These are phyloP conservation scores for Gorsachius magnificus DNA, from an alignment of 2,797 vertebrate species.

Conservation along the genomic window DNA sequence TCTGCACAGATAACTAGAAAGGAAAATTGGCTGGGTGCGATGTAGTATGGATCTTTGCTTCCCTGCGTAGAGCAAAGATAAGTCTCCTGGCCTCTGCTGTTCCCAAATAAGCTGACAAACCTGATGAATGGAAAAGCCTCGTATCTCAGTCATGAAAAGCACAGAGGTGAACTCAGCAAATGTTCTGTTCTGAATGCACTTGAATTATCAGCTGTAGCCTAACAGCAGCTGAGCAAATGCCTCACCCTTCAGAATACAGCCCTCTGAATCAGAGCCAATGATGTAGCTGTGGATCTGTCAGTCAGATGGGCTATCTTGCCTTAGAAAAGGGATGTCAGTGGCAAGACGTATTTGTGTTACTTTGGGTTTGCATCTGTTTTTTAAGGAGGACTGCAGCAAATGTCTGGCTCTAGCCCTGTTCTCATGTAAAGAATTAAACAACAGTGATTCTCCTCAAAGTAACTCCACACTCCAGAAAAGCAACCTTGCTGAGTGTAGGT, in stretches of 20 bases:
- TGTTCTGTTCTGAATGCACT: neutral
- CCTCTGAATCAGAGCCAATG: neutral
- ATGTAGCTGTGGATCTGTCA: neutral
- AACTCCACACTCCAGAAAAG: neutral
- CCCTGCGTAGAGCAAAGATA: neutral
- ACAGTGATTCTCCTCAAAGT: neutral
- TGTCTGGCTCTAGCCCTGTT: neutral
- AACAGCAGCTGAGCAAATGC: neutral
- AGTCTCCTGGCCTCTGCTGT: neutral
- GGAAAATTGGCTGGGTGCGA: neutral
- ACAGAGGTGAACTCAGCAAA: neutral
- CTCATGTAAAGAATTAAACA: neutral
- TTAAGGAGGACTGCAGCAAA: neutral
- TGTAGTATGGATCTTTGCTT: neutral
- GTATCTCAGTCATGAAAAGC: neutral
- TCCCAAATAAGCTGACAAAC: slow-evolving; percentile 24
- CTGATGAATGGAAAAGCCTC: neutral
- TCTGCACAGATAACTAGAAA: neutral
- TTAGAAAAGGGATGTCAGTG: neutral
- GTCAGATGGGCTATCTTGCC: neutral
- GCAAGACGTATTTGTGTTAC: neutral
- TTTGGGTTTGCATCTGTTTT: neutral
- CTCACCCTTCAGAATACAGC: neutral
- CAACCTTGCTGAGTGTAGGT: neutral
- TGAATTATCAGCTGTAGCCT: neutral